Conservation (phyloP, 1,140 invertebrate genomes). For the Philaenus spumarius region DNA sequence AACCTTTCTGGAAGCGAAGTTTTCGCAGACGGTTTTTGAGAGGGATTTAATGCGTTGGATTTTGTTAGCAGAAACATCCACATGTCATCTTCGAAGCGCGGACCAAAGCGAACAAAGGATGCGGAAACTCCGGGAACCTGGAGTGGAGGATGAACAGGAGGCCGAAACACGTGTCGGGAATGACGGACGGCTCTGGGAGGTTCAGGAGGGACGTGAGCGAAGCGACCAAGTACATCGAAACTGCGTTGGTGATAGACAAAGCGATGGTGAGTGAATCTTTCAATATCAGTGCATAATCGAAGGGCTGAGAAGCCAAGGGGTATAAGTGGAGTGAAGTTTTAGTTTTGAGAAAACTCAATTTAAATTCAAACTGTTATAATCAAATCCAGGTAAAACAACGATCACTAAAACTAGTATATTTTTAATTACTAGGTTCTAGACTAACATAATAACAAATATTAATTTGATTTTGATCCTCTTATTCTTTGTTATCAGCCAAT, state of each 20-base stretch:
- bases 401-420: no score
- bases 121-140: conserved; percentile 70
- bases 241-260: conserved; percentile 85
- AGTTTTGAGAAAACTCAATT: no score
- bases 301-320: no score
- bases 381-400: no score
- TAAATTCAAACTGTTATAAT: no score
- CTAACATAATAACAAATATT: no score
- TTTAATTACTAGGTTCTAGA: no score
- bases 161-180: conserved; percentile 49
- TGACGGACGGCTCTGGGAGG: conserved; percentile 5
- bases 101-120: conserved; percentile 76
- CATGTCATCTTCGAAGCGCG: conserved; percentile 92
- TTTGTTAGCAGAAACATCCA: conserved; percentile 81
- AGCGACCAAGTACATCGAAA: conserved; percentile 87
- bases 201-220: conserved; percentile 59
- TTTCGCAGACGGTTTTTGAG: background rate
- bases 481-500: no score
- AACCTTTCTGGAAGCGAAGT: no score
- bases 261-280: conserved; percentile 60
- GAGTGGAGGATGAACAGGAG: conserved; percentile 59
- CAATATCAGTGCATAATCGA: no score
- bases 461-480: no score
- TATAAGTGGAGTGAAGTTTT: no score
- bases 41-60: conserved; percentile 18